Conservation (phyloP, 2,888 invertebrate species). For the Palloptera scutellata region DNA sequence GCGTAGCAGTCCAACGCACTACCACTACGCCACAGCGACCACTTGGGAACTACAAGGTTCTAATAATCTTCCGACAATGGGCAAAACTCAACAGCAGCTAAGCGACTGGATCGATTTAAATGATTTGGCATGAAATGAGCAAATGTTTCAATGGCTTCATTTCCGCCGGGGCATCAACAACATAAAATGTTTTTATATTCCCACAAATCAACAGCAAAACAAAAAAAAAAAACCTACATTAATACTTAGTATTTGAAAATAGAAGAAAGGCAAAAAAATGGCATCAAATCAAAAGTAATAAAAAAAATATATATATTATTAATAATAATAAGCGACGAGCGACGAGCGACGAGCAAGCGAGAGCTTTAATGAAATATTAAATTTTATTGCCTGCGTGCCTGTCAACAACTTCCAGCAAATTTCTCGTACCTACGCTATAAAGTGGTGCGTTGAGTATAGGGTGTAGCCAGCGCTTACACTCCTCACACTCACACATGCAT, state of each 20-base stretch:
- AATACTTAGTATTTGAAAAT: conserved; percentile 19
- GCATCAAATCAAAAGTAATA: conserved; percentile 14
- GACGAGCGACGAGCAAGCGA: conserved; percentile 31
- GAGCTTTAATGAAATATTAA: conserved; percentile 61
- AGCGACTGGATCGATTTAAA: no score
- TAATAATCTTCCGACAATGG: no score
- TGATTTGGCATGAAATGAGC: no score
- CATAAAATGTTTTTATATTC: background rate
- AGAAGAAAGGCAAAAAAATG: conserved; percentile 17
- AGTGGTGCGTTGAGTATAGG: background rate
- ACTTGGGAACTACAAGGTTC: no score
- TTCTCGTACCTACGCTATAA: background rate
- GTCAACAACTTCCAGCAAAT: conserved; percentile 52
- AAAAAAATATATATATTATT: no score
- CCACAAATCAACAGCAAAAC: no score
- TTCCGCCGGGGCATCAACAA: no score
- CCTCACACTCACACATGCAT: conserved; percentile 25
- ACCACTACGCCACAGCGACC: no score
- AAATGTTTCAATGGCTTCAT: no score
- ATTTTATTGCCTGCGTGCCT: conserved; percentile 61
- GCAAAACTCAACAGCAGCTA: no score
- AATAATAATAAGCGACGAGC: conserved; percentile 10
- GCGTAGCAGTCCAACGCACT: no score
- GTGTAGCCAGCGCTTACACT: background rate
- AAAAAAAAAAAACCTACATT: conserved; percentile 20